Evolutionary conservation across 1,140 invertebrate species (phyloP).

Genomic region (Acromyrmex echinatior): DNA sequence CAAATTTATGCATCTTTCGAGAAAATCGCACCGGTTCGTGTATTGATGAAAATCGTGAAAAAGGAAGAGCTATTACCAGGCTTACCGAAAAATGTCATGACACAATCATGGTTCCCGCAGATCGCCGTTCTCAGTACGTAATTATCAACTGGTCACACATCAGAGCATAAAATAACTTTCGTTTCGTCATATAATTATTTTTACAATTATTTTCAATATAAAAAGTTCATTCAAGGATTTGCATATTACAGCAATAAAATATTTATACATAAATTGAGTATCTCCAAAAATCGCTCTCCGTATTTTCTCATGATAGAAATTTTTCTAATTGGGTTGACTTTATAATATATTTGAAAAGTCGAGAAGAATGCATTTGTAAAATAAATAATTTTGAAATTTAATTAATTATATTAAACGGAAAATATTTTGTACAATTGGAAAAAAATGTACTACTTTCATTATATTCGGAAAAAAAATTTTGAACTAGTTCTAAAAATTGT

Average conservation of each 20-base stretch:
- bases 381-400: background rate
- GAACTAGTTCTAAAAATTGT: background rate
- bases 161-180: background rate
- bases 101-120: conserved; percentile 61
- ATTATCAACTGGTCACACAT: background rate
- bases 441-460: background rate
- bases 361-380: background rate
- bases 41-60: conserved; percentile 78
- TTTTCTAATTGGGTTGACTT: conserved; percentile 2
- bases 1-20: conserved; percentile 89
- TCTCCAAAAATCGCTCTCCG: background rate
- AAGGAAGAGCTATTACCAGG: conserved; percentile 72
- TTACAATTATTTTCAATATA: background rate
- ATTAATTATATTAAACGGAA: background rate
- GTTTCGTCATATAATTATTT: background rate
- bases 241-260: background rate
- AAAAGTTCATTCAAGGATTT: background rate
- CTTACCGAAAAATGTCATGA: conserved; percentile 75
- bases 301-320: conserved; percentile 7
- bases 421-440: background rate
- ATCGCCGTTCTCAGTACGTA: conserved; percentile 64
- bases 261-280: conserved; percentile 32
- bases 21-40: conserved; percentile 80
- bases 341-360: background rate
- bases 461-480: background rate